A percentile compares a stretch with the other conserved stretches of the same genome.
phyloP scores from a whole-genome alignment of 2,797 vertebrate genomes.

The Anableps anableps region DNA sequence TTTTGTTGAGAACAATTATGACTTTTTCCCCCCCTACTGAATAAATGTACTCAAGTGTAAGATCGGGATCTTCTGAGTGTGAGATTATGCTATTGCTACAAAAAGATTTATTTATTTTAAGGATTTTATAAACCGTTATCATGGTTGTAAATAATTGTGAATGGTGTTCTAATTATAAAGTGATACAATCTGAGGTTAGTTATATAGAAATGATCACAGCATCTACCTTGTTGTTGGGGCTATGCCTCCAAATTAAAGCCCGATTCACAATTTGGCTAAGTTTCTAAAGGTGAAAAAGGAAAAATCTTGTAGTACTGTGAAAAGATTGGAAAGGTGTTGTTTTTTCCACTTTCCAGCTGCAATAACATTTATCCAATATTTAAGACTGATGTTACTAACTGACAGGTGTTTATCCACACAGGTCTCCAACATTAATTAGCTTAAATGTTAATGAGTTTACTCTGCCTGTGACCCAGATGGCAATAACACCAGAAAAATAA shows the following conservation, averaged over 20 bases:
- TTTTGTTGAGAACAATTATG: background rate
- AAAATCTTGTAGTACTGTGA: background rate
- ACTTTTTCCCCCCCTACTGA: background rate
- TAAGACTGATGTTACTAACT: constrained; percentile 12
- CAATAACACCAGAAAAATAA: constrained; percentile 26
- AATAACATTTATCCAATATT: constrained; percentile 9
- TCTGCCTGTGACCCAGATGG: constrained; percentile 23
- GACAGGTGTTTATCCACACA: constrained; percentile 43
- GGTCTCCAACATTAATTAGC: constrained; percentile 31
- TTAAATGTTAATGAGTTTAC: constrained; percentile 49
- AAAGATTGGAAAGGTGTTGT: background rate
- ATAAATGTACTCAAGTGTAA: background rate
- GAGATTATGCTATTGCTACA: background rate
- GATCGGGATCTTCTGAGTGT: background rate
- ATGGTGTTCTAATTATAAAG: background rate
- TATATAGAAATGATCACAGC: too few relatives aligned
- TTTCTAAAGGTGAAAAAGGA: background rate
- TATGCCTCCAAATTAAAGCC: background rate
- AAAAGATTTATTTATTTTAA: background rate
- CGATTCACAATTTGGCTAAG: background rate
- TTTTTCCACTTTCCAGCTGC: background rate
- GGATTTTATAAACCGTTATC: background rate
- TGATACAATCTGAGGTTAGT: too few relatives aligned
- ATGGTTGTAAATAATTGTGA: background rate
- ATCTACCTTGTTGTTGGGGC: background rate